Evolutionary conservation across 2,888 invertebrate species (phyloP), one percentile per base, ranked within the genome.

Genomic region (Eristalis tenax): DNA sequence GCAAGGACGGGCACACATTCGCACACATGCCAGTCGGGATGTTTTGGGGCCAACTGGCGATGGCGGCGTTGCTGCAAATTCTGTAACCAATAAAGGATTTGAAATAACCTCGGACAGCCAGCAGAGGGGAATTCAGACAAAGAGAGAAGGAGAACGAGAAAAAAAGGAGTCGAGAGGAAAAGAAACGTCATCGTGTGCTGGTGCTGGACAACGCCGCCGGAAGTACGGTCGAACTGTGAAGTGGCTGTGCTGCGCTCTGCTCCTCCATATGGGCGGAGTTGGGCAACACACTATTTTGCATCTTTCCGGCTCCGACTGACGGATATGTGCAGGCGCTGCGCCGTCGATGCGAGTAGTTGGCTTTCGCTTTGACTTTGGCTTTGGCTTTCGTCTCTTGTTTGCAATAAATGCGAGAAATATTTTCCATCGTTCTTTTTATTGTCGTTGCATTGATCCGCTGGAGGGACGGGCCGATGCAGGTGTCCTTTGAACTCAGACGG

Each of bases 61-160:
- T 70, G 61, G 66, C 65, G 76, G n/a, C 70, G 32, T 32, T 87
- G 79, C 70, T 71, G 83, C 59, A 87, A 83, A 87, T 87, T 79
- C 78, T 87, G 83, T 83, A 83, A 87, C 83, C 83, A 87, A 87
- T 73, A 75, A 66, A 83, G 74, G 83, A 70, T 83, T 75, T 69
- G 13, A 32, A 40, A 86, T 82, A 80, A 71, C 70, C 61, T 1
- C 50, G 18, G 50, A 18, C 50, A 50, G 50, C 50, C 18, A 18
- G 18, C 50, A 50, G 50, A n/a, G 18, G 50, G 50, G 50, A 50
- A 50, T 50, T 18, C 50, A 18, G 18, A 50, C 50, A 50, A 18
- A 18, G 43, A 66, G 32, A 65, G 15, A 11, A 18, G 57, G 65
- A 59, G 66, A 61, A 6, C 15, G 4, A 64, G 15, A 10, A 22